Evolutionary conservation across 2,113 vertebrate genomes (phyloP).

Genomic region (Erythrocercus mccallii): DNA sequence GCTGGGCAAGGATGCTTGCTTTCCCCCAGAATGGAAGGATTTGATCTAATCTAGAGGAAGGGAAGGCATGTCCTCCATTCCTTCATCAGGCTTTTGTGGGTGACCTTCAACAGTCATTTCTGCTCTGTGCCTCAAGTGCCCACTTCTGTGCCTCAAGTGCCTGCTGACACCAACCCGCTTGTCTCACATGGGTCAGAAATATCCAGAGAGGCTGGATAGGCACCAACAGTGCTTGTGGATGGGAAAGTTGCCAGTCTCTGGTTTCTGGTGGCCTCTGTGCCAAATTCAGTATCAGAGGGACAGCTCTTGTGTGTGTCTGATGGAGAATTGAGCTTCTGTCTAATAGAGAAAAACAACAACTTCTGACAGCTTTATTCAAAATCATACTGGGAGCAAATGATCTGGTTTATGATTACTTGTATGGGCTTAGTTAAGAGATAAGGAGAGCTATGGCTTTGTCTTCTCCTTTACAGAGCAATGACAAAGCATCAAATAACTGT

Average conservation of each 20-base stretch:
- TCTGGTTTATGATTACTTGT: neutral
- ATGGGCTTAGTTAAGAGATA: neutral
- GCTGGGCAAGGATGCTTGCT: neutral
- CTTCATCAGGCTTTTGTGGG: neutral
- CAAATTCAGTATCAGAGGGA: neutral
- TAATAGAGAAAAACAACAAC: neutral
- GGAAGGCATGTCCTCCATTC: neutral
- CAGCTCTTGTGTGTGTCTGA: neutral
- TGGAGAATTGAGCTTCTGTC: neutral
- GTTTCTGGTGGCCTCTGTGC: neutral
- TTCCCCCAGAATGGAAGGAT: neutral
- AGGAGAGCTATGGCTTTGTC: neutral
- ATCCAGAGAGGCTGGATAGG: neutral
- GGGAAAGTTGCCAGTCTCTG: neutral
- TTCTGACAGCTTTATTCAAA: neutral
- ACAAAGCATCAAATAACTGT: neutral
- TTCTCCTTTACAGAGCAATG: neutral
- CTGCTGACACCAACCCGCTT: rapidly evolving
- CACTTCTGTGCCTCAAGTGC: neutral
- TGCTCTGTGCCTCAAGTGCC: neutral
- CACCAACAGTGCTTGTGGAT: neutral
- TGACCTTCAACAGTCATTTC: neutral
- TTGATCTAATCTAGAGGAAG: neutral
- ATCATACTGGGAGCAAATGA: neutral
- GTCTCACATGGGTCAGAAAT: neutral